Evolutionary conservation across 2,888 invertebrate genomes (phyloP).

Genomic region (Agonum fuliginosum): DNA sequence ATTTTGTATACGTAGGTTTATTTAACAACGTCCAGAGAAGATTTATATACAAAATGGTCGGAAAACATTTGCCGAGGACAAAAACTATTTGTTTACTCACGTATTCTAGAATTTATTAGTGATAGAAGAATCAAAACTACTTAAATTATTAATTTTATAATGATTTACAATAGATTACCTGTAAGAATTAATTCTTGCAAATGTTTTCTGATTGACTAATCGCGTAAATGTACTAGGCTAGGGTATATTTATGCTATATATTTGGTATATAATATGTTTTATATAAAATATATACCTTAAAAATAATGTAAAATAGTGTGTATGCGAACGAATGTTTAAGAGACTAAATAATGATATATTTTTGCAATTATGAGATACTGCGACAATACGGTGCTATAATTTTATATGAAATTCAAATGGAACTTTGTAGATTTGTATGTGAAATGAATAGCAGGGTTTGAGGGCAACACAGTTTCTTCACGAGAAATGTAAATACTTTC

Average conservation of each 20-base stretch:
- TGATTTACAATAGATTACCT: too few relatives aligned
- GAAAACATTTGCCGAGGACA: too few relatives aligned
- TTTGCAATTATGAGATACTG: conserved; percentile 52
- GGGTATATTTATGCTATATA: conserved; percentile 45
- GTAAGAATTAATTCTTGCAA: too few relatives aligned
- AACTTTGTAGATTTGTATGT: conserved; percentile 50
- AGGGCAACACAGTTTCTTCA: conserved; percentile 55
- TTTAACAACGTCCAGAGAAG: conserved; percentile 13
- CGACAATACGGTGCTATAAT: conserved; percentile 58
- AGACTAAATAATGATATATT: conserved; percentile 47
- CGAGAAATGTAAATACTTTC: conserved; percentile 46
- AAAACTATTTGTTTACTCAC: too few relatives aligned
- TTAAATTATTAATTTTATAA: not conserved
- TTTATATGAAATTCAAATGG: conserved; percentile 59
- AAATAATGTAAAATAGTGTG: conserved; percentile 7
- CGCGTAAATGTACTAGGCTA: conserved; percentile 26
- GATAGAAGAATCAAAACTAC: not conserved
- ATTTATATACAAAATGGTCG: not conserved
- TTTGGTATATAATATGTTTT: conserved; percentile 47
- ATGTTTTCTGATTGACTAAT: too few relatives aligned
- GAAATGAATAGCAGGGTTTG: conserved; percentile 54
- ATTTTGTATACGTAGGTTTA: conserved; percentile 4
- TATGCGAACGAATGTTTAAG: conserved; percentile 3
- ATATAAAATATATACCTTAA: conserved; percentile 45
- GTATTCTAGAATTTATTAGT: not conserved